Conservation (phyloP, 2,113 vertebrate species). For the Struthio camelus region DNA sequence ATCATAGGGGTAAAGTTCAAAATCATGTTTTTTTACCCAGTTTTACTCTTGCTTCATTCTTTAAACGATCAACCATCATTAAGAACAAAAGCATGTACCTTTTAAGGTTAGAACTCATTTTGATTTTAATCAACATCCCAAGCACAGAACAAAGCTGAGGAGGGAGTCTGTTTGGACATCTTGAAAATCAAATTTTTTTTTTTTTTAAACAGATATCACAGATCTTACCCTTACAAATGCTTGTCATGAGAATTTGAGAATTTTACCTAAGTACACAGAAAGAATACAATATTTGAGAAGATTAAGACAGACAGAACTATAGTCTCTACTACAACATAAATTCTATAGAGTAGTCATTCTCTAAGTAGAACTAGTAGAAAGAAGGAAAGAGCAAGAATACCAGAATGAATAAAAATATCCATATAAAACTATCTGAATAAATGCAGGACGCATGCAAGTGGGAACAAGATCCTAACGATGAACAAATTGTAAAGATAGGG, state of each 20-base stretch:
- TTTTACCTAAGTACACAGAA: neutral
- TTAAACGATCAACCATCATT: neutral
- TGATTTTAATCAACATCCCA: neutral
- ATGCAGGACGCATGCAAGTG: neutral
- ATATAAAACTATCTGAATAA: neutral
- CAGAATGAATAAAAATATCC: neutral
- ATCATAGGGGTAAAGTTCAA: neutral
- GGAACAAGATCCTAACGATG: neutral
- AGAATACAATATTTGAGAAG: neutral
- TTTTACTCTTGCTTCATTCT: neutral
- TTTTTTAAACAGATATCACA: neutral
- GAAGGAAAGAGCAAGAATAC: neutral
- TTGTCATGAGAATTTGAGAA: neutral
- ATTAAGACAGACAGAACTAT: too few species aligned
- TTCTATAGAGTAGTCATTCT: neutral
- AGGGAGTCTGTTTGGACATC: neutral
- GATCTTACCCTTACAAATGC: neutral
- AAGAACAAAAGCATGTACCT: neutral
- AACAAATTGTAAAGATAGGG: neutral
- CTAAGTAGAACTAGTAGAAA: neutral
- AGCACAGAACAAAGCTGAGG: neutral
- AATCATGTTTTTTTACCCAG: accelerated
- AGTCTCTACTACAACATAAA: neutral
- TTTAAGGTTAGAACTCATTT: neutral
- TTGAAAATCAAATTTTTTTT: neutral